Evolutionary conservation across 1,140 invertebrate species (phyloP), one percentile per base, ranked within the genome.

Genomic region (Monochamus saltuarius): DNA sequence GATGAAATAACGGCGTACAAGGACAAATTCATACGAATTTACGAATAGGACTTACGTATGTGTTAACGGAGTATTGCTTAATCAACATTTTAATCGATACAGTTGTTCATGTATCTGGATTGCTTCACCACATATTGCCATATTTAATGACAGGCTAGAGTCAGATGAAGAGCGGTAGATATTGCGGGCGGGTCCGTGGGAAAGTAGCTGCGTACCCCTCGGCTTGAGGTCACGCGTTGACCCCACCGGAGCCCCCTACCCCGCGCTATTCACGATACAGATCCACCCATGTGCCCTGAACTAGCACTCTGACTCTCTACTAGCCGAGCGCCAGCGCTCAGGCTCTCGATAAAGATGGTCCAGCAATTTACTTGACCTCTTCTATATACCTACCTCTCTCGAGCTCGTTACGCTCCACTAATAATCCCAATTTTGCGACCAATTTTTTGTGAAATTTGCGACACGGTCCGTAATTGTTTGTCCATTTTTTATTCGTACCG

Each of bases 111-210:
- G 69, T 72, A 73, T 73, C 66, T 70, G 65, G 68, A 71, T 70
- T 73, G 66, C 65, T 53, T 71, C 65, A 70, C 68, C 68, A 75
- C 65, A 74, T 71, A 76, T 75, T 76, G 74, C 74, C 73, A 75
- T 76, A 76, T 76, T 75, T 76, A 76, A 76, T 76, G 73, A 76
- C 74, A 75, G 73, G 65, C 74, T 73, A 72, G 72, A 69, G 68
- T 68, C 70, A 72, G 74, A 76, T 76, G 73, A 75, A 74, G 74
- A 76, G 73, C 72, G 74, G 71, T 71, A 75, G 74, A 76, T 76
- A 76, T 75, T 69, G 73, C 74, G 73, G 73, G 74, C 72, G 74
- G 71, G 64, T 73, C 72, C 74, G 74, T 76, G 74, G 74, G 74
- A 76, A 76, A 76, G 74, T 76, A 76, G 74, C 72, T 71, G 72